Base-by-base conservation (phyloP, 35 echinoderm and acorn worm species). In the Strongylocentrotus purpuratus region DNA sequence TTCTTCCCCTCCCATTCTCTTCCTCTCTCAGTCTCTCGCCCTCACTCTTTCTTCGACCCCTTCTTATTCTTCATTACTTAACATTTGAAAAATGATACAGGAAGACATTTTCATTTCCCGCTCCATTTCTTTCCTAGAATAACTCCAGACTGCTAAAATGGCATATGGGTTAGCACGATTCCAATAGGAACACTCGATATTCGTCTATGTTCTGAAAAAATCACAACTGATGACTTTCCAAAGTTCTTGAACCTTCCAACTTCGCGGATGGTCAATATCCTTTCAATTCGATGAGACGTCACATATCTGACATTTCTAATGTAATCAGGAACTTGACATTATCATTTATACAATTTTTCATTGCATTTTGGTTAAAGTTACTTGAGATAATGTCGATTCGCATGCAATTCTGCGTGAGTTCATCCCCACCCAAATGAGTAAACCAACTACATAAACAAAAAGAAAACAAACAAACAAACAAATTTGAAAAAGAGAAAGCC, bases 41-140 rank as follows among this genome's bases (percentile, higher is more conserved):
- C 13, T 22, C 60, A 12, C 60, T 22, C 60, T 28, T 28, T 70
- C 18, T 28, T 70, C 61, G 5, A 14, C 17, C 52, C 0, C 9
- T 59, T 70, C 61, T 70, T 70, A 28, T 70, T 78, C n/a, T 78
- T 59, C 52, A 59, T 78, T 78, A 78, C 65, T 78, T 78, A 78
- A 78, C 20, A 78, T 22, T 22, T 78, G 3, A 11, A n/a, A 78
- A 78, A 78, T 78, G 65, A 28, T 78, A 78, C 65, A 78, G 22
- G 65, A 78, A 78, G 20, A 78, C 65, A 78, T 78, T 78, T 28
- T 7, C 28, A 78, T 78, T 78, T 28, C 65, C 65, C 65, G 65
- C 22, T 78, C 65, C 65, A 78, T 22, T 78, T 78, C 65, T 78
- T 78, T 78, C 25, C 28, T 78, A 4, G 22, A 78, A n/a, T 78